Conservation (phyloP, 1,140 invertebrate species). For the Oryctes rhinoceros region DNA sequence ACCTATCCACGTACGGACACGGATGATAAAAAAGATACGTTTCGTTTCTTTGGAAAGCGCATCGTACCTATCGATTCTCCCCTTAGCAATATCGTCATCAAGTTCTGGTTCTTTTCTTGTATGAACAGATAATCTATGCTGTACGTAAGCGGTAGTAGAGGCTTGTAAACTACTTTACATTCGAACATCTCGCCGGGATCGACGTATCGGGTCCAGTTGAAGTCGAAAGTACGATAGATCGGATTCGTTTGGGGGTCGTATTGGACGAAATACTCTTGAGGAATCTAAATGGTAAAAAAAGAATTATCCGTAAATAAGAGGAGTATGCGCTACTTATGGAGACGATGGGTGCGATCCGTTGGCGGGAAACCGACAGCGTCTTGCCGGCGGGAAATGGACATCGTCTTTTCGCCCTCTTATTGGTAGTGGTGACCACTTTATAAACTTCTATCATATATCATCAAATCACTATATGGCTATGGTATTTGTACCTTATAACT, state of each 20-base stretch:
- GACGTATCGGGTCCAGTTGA: slow-evolving; percentile 42
- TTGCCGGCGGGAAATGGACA: too few species aligned
- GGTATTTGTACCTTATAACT: too few species aligned
- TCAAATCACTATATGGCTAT: too few species aligned
- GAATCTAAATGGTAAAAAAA: background rate
- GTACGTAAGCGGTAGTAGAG: slow-evolving; percentile 42
- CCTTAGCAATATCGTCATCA: slow-evolving; percentile 44
- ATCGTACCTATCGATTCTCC: slow-evolving; percentile 48
- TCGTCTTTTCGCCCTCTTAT: too few species aligned
- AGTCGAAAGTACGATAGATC: slow-evolving; percentile 47
- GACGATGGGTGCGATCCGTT: too few species aligned
- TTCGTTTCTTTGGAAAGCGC: background rate
- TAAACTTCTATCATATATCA: too few species aligned
- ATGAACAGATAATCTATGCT: slow-evolving; percentile 49
- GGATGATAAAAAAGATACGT: background rate
- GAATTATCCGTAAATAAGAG: too few species aligned
- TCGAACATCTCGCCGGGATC: slow-evolving; percentile 42
- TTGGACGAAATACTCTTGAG: slow-evolving; percentile 37
- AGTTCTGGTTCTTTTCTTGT: slow-evolving; percentile 41
- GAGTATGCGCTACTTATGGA: too few species aligned
- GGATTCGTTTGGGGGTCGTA: slow-evolving; percentile 43
- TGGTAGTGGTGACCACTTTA: too few species aligned
- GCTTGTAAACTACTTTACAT: slow-evolving; percentile 47
- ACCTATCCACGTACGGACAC: slow-evolving; percentile 32
- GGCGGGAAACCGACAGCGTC: too few species aligned